These are phyloP conservation scores for Muscicapa adusta DNA, from an alignment of 2,113 vertebrate species.

Conservation along the genomic window DNA sequence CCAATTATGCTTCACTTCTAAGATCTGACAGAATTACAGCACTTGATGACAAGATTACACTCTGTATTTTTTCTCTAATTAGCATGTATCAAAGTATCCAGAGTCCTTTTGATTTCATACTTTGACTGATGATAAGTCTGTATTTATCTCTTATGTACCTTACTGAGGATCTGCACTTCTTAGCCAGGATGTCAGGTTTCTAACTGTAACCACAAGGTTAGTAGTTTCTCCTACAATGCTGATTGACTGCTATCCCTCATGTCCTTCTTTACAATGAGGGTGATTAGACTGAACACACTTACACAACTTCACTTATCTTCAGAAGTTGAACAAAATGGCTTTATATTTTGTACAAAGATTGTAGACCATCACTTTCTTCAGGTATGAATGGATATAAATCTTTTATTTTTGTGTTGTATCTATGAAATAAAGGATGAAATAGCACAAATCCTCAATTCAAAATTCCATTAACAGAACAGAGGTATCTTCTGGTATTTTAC, in stretches of 20 bases:
- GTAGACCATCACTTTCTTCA: not conserved
- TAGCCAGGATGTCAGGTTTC: not conserved
- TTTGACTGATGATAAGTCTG: not conserved
- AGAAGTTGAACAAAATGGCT: not conserved
- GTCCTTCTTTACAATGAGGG: not conserved
- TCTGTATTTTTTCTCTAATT: constrained; percentile 28
- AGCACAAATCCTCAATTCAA: not conserved
- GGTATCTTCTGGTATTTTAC: not conserved
- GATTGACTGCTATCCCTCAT: not conserved
- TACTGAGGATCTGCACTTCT: not conserved
- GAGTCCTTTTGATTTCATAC: constrained; percentile 48
- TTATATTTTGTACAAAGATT: not conserved
- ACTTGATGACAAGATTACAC: not conserved
- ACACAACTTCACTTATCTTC: not conserved
- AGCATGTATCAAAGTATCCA: constrained; percentile 38
- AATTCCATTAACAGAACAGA: not conserved
- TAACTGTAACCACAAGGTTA: not conserved
- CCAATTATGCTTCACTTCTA: constrained; percentile 8
- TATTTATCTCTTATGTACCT: not conserved
- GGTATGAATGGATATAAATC: not conserved
- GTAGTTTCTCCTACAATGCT: not conserved
- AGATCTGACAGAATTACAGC: constrained; percentile 50
- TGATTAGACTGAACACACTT: not conserved
- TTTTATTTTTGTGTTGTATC: not conserved
- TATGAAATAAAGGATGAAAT: not conserved